Base-by-base conservation (phyloP, 2,113 vertebrate species). In the Chaetodon trifascialis region DNA sequence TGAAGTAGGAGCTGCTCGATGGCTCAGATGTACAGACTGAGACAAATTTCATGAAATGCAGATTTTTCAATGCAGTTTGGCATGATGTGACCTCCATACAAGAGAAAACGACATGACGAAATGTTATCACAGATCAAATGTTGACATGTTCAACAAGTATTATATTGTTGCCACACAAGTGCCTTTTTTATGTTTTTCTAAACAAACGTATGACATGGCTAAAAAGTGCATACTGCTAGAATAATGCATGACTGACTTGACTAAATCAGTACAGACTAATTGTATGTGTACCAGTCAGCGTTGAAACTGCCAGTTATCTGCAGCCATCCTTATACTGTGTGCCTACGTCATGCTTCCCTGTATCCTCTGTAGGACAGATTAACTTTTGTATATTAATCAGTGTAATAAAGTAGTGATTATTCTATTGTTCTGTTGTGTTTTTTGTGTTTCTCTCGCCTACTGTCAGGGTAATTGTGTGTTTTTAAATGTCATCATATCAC, bases 381-480 rank as follows among this genome's bases (percentile, higher is more conserved):
- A 89, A 89, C 84, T 76, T 88, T 60, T 92, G 77, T 89, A 80
- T 90, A 88, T 83, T 93, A 90, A 92, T 87, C 82, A 82, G 7
- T 87, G 84, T 93, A 92, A 88, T 92, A 93, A 94, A 94, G 49
- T 87, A 76, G 23, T 88, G 75, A 38, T 88, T 10, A 66, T 87
- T 79, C 64, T 67, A 76, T 65, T 56, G 47, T n/a, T 38, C 10
- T 38, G 46, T 34, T 56, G 46, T 36, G 14, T 73, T 52, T 60
- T 30, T 47, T 60, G 23, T 69, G 7, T 38, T 55, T 15, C 8
- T 34, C 79, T 74, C 5, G 46, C 34, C 19, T 5, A 11, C 7
- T 34, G 5, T 3, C 0, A 12, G 9, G 23, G 59, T 68, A 12
- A 19, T n/a, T n/a, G n/a, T 3, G 30, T 30, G 30, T 30, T 30